Base-by-base conservation (phyloP, 2,113 vertebrate species). In the Sinosuthora webbiana region DNA sequence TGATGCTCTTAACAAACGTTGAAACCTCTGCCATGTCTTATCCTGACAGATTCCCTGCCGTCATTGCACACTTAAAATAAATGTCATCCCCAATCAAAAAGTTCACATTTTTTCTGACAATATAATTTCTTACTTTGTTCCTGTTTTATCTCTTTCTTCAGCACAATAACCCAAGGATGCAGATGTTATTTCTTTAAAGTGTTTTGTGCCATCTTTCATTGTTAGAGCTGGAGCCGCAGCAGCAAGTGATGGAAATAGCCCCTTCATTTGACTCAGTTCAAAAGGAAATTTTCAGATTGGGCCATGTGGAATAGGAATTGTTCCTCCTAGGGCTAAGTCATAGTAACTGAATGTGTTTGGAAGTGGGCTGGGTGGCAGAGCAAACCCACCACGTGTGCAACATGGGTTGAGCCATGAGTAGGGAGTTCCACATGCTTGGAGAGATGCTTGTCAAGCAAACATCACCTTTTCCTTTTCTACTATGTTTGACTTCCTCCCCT, bases 1-100 rank as follows among this genome's bases (percentile, higher is more conserved):
- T 94, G 98, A 98, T 97, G 95, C 98, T 97, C 98, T 98, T 98
- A 98, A 98, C 98, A 98, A 96, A 98, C 97, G 97, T 98, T 98
- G 98, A 97, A 98, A 97, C 97, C 97, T 97, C 98, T 98, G 98
- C 98, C 98, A 98, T 98, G 98, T 98, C 98, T 98, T 98, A 98
- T 98, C 97, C 98, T 98, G 98, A 98, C 98, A 98, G 98, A 98
- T 97, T 98, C 97, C 98, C 98, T 95, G 96, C 97, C 98, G 97
- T 98, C 98, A 98, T 90, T 96, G 98, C 98, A 98, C 98, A 98
- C 96, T 98, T 98, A 98, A 98, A 98, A 98, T 98, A 98, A 98
- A 98, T 98, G 98, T 98, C 98, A 98, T 98, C 93, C 98, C 97
- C 96, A 98, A 98, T 98, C 98, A 98, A 97, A 98, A 98, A 98